These are phyloP conservation scores for Stenodema calcarata DNA, from an alignment of 2,888 invertebrate genomes.

Conservation along the genomic window DNA sequence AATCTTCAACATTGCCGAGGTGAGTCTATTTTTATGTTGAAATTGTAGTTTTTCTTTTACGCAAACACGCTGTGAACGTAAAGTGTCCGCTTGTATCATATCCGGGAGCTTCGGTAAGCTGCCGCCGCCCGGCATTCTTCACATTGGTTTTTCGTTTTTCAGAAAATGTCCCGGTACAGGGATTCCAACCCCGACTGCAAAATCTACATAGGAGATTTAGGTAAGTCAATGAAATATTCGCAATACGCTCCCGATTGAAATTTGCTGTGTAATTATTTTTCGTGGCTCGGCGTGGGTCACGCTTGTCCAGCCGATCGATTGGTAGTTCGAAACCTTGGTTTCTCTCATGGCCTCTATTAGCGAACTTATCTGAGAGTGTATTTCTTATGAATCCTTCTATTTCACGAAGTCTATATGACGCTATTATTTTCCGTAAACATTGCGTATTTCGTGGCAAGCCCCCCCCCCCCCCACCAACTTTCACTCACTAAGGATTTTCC, in stretches of 20 bases:
- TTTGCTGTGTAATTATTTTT: background rate
- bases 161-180: conserved; percentile 75
- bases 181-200: conserved; percentile 77
- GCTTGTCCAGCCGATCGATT: no score
- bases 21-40: background rate
- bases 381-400: no score
- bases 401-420: no score
- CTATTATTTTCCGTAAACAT: no score
- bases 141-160: background rate
- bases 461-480: no score
- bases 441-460: no score
- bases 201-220: conserved; percentile 94
- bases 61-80: background rate
- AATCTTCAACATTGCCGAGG: background rate
- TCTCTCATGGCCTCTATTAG: no score
- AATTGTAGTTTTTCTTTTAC: background rate
- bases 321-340: no score
- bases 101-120: background rate
- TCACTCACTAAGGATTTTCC: no score
- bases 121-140: background rate
- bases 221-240: conserved; percentile 60
- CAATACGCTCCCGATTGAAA: background rate
- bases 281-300: background rate
- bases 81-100: no score
- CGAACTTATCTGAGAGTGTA: no score